A percentile compares a stretch with the other conserved stretches of the same genome.
These are phyloP conservation scores for Caracal caracal DNA, from an alignment of 2,113 vertebrate genomes.

Conservation along the genomic window DNA sequence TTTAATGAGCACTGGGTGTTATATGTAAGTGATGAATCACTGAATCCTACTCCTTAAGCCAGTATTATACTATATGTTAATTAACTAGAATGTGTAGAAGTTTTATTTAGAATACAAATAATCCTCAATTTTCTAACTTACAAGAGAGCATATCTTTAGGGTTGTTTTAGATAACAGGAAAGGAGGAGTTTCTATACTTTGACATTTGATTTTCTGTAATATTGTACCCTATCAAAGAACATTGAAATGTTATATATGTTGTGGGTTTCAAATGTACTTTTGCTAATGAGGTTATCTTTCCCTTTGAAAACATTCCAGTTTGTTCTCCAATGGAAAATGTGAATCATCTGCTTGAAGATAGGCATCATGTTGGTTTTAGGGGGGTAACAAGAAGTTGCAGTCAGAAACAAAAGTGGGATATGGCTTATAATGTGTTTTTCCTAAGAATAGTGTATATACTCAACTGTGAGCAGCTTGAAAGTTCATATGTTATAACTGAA, in stretches of 20 bases:
- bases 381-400: not conserved
- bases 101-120: slow-evolving; percentile 56
- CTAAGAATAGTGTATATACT: not conserved
- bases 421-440: not conserved
- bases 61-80: no score
- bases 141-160: not conserved
- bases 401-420: not conserved
- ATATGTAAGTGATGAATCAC: no score
- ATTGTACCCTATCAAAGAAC: slow-evolving; percentile 19
- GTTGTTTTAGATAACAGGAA: not conserved
- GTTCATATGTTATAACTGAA: not conserved
- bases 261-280: slow-evolving; percentile 9
- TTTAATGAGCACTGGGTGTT: no score
- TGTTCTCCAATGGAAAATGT: not conserved
- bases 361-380: not conserved
- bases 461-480: not conserved
- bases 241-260: slow-evolving; percentile 38
- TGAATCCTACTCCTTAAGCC: no score
- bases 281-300: not conserved
- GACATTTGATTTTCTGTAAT: slow-evolving; percentile 27
- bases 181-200: not conserved
- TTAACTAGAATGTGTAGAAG: not conserved
- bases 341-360: not conserved
- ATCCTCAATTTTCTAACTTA: slow-evolving; percentile 36
- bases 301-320: not conserved